Evolutionary conservation across 2,888 invertebrate genomes (phyloP).

Genomic region (Drosophila recens): DNA sequence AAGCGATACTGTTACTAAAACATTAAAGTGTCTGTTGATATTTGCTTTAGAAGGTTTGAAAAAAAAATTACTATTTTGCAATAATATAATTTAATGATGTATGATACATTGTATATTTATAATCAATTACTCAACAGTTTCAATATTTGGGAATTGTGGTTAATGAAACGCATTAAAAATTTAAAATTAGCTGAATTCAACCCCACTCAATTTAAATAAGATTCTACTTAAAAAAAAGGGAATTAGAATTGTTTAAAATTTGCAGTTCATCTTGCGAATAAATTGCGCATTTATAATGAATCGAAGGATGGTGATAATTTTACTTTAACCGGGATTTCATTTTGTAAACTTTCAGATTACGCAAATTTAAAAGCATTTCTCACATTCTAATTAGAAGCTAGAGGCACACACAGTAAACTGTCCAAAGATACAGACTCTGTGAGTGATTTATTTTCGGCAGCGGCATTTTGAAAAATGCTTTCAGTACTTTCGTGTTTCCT

Average conservation of each 20-base stretch:
- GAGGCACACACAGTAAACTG: neutral
- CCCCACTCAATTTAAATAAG: neutral
- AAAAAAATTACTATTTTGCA: no score
- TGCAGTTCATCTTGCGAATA: neutral
- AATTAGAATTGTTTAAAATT: neutral
- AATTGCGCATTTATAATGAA: neutral
- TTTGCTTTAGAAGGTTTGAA: neutral
- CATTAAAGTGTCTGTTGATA: neutral
- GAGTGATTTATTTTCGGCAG: no score
- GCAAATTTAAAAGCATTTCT: neutral
- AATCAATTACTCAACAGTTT: neutral
- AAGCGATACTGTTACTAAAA: neutral
- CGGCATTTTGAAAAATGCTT: conserved; percentile 4
- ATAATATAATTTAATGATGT: no score
- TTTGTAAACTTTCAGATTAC: neutral
- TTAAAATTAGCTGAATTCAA: neutral
- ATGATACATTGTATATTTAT: no score
- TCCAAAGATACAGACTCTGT: neutral
- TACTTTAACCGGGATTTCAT: conserved; percentile 8
- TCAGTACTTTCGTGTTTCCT: conserved; percentile 18
- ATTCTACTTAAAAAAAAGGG: neutral
- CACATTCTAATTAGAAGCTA: conserved; percentile 1
- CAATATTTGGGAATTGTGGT: neutral
- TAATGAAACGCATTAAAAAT: neutral
- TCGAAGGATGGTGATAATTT: neutral